Evolutionary conservation across 1,140 invertebrate species (phyloP), one percentile per base, ranked within the genome.

Genomic region (Drosophila tsacasi): DNA sequence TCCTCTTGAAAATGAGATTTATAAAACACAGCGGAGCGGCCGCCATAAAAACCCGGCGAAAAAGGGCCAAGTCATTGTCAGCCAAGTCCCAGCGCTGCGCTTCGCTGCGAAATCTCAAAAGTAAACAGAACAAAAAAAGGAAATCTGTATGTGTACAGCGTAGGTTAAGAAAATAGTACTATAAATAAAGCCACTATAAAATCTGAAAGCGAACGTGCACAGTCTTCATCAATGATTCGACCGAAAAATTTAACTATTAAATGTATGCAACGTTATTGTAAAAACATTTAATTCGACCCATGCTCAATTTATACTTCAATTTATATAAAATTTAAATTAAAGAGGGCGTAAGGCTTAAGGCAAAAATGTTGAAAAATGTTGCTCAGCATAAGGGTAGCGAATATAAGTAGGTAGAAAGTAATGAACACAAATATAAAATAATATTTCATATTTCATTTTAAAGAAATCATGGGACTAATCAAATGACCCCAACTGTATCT

Each of bases 1-100:
- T 90, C 85, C 86, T 90, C 85, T 90, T 90, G 81, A 90, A 71
- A 90, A 90, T 90, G 79, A 76, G 85, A 85, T 90, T 87, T 90
- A 89, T 90, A 89, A 89, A 89, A 90, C 85, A 90, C 81, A 80
- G 62, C 72, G 80, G 47, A 59, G 74, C 65, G 65, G 58, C 64
- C 63, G 35, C 63, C 60, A 66, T 63, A 66, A 66, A 63, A 66
- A 54, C 57, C 35, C 40, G n/a, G 32, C 49, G 30, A 85, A 86
- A 85, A 89, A 89, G 75, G 69, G 77, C 84, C 74, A 89, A 87
- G 84, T 87, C 84, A 87, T 90, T 87, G 84, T 89, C 84, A 89
- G 71, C 63, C 63, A 13, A 27, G 52, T 21, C 54, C 60, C 42
- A 60, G 69, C 82, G 79, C 83, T 87, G 84, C 84, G 84, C 84